Evolutionary conservation across 2,888 invertebrate species (phyloP), one percentile per base, ranked within the genome.

Genomic region (Pandemis cinnamomeana): DNA sequence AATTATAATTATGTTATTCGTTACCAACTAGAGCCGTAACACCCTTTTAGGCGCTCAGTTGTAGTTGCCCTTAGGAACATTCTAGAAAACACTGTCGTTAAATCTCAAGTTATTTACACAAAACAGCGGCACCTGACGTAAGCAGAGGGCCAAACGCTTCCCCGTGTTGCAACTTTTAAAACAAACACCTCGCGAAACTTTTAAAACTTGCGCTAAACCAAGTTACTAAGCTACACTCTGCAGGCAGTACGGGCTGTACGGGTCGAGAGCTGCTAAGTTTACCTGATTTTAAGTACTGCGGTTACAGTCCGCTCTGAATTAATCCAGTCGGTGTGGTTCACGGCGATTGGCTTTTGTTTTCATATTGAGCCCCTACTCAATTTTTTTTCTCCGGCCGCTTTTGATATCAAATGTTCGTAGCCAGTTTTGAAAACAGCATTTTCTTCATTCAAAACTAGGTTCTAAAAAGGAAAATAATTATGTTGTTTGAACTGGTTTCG

Each of bases 161-260:
- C 27, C 27, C 58, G 27, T 58, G 58, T 27, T 58, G 58, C 27
- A 58, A 58, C 27, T 55, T 58, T 27, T 27, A 58, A 0, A 58
- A 58, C 58, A 58, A 58, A 58, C 58, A 58, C 58, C 27, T 27
- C 8, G 53, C n/a, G 27, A 8, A 58, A 58, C 58, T 58, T 58
- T 58, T 27, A n/a, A 58, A 58, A 58, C 27, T 58, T 27, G 27
- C 27, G 10, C 58, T 27, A 11, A 58, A 20, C 58, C 10, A 27
- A 58, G 58, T 58, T 27, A 58, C 58, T 58, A 58, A 58, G 58
- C 58, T 58, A 20, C 27, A 27, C 27, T 58, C 27, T 53, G 6
- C 3, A 27, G 58, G 7, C 15, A 55, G 15, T 15, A 11, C 51
- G 58, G 58, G 7, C 15, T 20, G 15, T 15, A 11, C 51, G 58